phyloP scores from a whole-genome alignment of 2,888 invertebrate species.

The Micoletzkya japonica region DNA sequence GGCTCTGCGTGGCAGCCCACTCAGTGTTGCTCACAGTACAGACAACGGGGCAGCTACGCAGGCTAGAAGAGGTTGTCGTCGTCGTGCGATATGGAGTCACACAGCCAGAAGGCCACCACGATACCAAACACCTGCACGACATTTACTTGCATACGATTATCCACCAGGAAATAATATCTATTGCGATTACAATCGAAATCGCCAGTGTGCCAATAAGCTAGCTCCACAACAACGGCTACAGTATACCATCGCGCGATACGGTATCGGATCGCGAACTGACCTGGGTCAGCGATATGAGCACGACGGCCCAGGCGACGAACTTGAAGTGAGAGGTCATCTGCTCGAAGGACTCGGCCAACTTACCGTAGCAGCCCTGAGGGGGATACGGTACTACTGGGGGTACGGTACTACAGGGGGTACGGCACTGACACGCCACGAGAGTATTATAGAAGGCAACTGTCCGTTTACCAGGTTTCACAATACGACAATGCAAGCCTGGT shows the following conservation, averaged over 20 bases:
- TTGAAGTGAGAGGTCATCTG: slow-evolving; percentile 60
- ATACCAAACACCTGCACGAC: slow-evolving; percentile 59
- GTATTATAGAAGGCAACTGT: too few relatives aligned
- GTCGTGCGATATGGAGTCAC: slow-evolving; percentile 59
- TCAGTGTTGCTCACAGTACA: not conserved
- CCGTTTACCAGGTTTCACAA: too few relatives aligned
- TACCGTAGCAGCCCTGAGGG: slow-evolving; percentile 57
- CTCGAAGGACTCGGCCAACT: slow-evolving; percentile 57
- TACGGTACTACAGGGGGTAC: not conserved
- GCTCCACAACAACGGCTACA: not conserved
- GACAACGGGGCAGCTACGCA: not conserved
- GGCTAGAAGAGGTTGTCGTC: slow-evolving; percentile 39
- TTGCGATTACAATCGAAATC: too few relatives aligned
- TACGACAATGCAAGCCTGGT: too few relatives aligned
- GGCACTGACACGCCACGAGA: not conserved
- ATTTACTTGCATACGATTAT: not conserved
- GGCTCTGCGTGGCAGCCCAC: slow-evolving; percentile 6
- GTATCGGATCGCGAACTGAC: slow-evolving; percentile 31
- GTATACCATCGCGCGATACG: not conserved
- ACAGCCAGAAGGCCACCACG: slow-evolving; percentile 62
- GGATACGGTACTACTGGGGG: not conserved
- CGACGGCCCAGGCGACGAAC: slow-evolving; percentile 61
- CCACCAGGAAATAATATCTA: too few relatives aligned
- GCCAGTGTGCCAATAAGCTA: not conserved
- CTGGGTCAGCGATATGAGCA: slow-evolving; percentile 59